Percentiles rank a stretch among this genome's conserved stretches.
phyloP scores from a whole-genome alignment of 1,140 invertebrate species.

The Sweltsa coloradensis region DNA sequence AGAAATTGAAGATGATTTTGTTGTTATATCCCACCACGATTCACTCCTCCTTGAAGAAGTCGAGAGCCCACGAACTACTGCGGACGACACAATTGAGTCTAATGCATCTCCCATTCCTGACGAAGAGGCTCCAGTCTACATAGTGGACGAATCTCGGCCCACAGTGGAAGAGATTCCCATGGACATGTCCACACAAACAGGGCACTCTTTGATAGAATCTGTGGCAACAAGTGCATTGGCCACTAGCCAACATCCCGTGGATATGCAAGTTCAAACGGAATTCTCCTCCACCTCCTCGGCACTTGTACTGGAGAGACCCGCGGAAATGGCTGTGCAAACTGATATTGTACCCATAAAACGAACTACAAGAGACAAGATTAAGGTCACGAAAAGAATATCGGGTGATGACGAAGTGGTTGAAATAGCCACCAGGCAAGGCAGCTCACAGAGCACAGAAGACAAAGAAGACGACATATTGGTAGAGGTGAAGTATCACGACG shows the following conservation, averaged over 20 bases:
- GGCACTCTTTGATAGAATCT: too few species aligned
- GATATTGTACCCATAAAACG: not conserved
- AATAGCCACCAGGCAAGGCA: conserved; percentile 58
- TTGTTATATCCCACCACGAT: not conserved
- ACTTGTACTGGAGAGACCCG: conserved; percentile 23
- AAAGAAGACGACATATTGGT: conserved; percentile 43
- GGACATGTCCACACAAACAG: too few species aligned
- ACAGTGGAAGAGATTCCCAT: too few species aligned
- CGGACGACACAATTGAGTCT: conserved; percentile 44
- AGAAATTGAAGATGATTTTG: not conserved
- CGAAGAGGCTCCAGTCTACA: conserved; percentile 33
- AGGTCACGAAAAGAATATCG: conserved; percentile 49
- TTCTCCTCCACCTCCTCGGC: conserved; percentile 28
- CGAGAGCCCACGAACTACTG: conserved; percentile 24
- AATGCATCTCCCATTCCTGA: conserved; percentile 39
- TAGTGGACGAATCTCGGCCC: too few species aligned
- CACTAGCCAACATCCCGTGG: conserved; percentile 35
- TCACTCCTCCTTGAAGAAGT: not conserved
- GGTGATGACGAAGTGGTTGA: conserved; percentile 63
- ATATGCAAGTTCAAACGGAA: conserved; percentile 47
- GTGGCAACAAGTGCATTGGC: too few species aligned
- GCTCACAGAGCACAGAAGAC: not conserved
- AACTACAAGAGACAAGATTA: conserved; percentile 43
- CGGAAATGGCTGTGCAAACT: conserved; percentile 25
- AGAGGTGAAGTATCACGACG: conserved; percentile 50